phyloP scores from a whole-genome alignment of 2,113 vertebrate species.

The Centrocercus urophasianus region DNA sequence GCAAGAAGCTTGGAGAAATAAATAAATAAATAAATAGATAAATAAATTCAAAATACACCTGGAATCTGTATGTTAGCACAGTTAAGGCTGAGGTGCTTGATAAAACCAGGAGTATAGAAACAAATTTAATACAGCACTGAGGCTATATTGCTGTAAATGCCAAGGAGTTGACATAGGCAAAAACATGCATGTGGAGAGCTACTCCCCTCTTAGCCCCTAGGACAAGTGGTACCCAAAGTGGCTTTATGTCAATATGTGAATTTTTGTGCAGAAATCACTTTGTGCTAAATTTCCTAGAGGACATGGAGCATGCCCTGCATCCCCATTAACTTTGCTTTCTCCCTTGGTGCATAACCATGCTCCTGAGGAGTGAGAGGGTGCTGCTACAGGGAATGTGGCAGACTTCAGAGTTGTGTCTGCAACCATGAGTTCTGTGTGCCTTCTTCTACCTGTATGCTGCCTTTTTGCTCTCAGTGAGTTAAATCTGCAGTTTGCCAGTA shows the following conservation, averaged over 20 bases:
- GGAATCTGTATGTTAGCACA: neutral
- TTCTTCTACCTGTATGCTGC: neutral
- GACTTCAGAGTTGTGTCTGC: neutral
- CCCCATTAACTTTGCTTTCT: neutral
- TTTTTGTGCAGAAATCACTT: neutral
- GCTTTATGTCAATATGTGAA: neutral
- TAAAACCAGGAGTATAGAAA: neutral
- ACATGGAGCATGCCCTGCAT: neutral
- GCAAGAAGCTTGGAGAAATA: neutral
- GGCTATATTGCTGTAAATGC: neutral
- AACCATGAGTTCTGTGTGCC: accelerated
- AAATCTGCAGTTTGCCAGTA: neutral
- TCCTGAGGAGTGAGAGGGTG: neutral
- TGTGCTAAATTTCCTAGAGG: neutral
- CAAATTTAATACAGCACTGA: neutral
- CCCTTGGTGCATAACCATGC: accelerated
- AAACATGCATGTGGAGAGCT: accelerated
- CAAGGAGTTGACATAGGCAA: neutral
- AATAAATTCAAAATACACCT: neutral
- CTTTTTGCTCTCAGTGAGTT: neutral
- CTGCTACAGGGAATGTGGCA: neutral
- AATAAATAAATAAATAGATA: neutral
- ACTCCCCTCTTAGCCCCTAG: neutral
- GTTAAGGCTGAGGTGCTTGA: neutral
- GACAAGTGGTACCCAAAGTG: neutral